Conservation (phyloP, 2,888 invertebrate species). For the Volucella bombylans region DNA sequence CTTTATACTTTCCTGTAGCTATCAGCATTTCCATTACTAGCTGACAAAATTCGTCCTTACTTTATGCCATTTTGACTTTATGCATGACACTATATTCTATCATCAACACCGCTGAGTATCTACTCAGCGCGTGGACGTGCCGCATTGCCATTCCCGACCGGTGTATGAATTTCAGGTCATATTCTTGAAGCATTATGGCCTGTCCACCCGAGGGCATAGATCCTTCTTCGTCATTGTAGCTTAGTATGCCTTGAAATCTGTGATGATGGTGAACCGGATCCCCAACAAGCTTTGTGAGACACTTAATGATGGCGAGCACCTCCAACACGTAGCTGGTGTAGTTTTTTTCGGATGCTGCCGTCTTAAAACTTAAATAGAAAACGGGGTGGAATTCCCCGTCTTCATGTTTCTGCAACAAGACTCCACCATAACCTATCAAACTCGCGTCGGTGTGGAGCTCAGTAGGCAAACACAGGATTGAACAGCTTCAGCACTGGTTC, state of each 20-base stretch:
- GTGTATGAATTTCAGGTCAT: constrained; percentile 18
- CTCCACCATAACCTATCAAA: constrained; percentile 4
- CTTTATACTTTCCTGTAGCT: constrained; percentile 32
- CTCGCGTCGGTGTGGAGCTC: background rate
- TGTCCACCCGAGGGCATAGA: constrained; percentile 30
- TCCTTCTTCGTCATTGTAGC: constrained; percentile 32
- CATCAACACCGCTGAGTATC: constrained; percentile 11
- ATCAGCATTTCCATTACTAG: constrained; percentile 7
- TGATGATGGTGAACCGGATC: constrained; percentile 13
- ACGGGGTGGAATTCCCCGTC: constrained; percentile 54
- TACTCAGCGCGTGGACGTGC: constrained; percentile 42
- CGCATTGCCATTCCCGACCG: constrained; percentile 13
- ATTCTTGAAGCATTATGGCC: constrained; percentile 35
- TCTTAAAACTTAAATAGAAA: constrained; percentile 56
- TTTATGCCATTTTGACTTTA: constrained; percentile 11
- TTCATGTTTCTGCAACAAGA: constrained; percentile 18
- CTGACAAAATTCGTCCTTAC: constrained; percentile 11
- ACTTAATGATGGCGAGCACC: background rate
- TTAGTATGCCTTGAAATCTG: constrained; percentile 44
- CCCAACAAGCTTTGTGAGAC: constrained; percentile 16
- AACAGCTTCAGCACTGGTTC: no score
- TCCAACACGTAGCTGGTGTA: constrained; percentile 24
- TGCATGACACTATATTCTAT: background rate
- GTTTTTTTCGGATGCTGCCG: constrained; percentile 6
- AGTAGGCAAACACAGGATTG: no score